Base-by-base conservation (phyloP, 1,140 invertebrate genomes). In the Cheumatopsyche charites region DNA sequence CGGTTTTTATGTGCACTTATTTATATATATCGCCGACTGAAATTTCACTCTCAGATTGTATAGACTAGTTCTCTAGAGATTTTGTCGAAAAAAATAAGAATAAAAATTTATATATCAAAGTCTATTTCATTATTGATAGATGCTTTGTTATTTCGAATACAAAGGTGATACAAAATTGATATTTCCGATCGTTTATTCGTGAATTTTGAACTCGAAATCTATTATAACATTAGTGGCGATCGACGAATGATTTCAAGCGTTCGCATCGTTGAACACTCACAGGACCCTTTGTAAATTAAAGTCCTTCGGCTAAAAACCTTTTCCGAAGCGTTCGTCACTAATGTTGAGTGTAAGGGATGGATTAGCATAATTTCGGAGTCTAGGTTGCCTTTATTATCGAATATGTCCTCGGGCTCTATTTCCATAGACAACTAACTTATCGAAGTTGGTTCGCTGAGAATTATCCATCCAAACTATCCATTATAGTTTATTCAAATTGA, bases 361-460 rank as follows among this genome's bases (percentile, higher is more conserved):
- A 36, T 36, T 36, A 36, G 29, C n/a, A 52, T 7, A 52, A 19
- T 36, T 36, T 36, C 29, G 19, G 47, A 52, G 13, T 17, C 19
- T 52, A 52, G 47, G n/a, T 9, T 52, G 19, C 15, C 19, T 52
- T 52, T 17, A 19, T 15, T 6, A 17, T 19, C 19, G n/a, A 52
- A 52, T 52, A 52, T 52, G 47, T 52, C 47, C 19, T 52, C 47
- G 47, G 47, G 47, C 47, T 52, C 47, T 17, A 52, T 9, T 52
- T 52, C 47, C 19, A 52, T 52, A 15, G 47, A 9, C 47, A 19
- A 52, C n/a, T n/a, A n/a, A n/a, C 9, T 52, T 52, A 19, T 52
- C 47, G 9, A 7, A 52, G n/a, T 52, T 17, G 15, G 43, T 47
- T 13, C 12, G 15, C 15, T 15, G 12, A 47, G 13, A 15, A 47